These are phyloP conservation scores for Strix aluco DNA, from an alignment of 2,113 vertebrate genomes.

Conservation along the genomic window DNA sequence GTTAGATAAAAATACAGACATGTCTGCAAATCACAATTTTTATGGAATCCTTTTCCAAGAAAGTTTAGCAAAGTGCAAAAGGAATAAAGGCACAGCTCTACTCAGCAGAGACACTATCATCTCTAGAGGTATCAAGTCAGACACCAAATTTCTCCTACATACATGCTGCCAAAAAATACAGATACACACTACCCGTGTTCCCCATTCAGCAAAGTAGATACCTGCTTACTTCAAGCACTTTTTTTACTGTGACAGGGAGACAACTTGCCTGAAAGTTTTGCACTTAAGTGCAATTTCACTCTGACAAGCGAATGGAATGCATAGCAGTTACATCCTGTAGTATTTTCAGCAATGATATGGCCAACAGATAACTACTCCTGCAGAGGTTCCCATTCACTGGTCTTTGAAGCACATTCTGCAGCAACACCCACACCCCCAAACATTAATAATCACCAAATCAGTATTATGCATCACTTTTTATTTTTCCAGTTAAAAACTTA, in stretches of 20 bases:
- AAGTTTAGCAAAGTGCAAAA: background rate
- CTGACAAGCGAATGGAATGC: background rate
- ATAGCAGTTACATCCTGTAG: background rate
- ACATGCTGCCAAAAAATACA: background rate
- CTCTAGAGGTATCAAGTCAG: background rate
- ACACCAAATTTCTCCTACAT: background rate
- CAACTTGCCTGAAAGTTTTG: background rate
- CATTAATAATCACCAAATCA: background rate
- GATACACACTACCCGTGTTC: background rate
- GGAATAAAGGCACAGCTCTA: background rate
- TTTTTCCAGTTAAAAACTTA: background rate
- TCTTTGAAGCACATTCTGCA: background rate
- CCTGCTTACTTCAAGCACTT: background rate
- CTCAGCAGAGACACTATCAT: background rate
- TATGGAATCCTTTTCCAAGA: background rate
- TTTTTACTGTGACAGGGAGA: background rate
- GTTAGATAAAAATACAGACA: background rate
- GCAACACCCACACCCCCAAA: background rate
- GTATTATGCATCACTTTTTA: background rate
- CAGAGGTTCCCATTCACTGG: background rate
- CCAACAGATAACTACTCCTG: background rate
- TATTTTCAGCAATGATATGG: background rate
- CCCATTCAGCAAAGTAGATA: background rate
- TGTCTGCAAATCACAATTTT: background rate
- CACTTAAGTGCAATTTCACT: background rate